phyloP scores from a whole-genome alignment of 2,113 vertebrate genomes.

The Sinocyclocheilus rhinocerous region DNA sequence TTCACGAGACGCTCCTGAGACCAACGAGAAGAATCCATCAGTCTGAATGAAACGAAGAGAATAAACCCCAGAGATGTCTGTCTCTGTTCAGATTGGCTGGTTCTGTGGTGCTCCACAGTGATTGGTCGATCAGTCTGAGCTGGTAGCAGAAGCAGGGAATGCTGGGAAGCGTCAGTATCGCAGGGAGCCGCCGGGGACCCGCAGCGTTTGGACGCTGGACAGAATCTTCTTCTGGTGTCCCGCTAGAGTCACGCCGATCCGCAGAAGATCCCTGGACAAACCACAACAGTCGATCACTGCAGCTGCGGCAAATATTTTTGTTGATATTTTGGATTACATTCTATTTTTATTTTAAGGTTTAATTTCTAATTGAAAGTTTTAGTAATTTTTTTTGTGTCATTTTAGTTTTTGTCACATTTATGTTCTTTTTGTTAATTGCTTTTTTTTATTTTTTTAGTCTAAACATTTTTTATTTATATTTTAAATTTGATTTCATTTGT shows the following conservation, averaged over 20 bases:
- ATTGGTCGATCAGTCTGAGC: slow-evolving; percentile 14
- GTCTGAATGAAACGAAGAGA: background rate
- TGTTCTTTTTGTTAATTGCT: no score
- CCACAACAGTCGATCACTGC: no score
- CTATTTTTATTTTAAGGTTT: no score
- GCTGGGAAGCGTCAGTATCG: slow-evolving; percentile 66
- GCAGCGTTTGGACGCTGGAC: slow-evolving; percentile 91
- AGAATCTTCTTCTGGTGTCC: slow-evolving; percentile 98
- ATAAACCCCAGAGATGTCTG: background rate
- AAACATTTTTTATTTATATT: no score
- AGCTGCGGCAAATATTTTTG: no score
- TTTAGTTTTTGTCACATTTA: no score
- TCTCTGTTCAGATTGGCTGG: background rate
- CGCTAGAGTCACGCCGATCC: slow-evolving; percentile 94
- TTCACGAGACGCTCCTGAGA: background rate
- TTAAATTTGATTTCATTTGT: no score
- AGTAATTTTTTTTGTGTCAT: no score
- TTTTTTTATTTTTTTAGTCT: no score
- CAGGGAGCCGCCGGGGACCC: slow-evolving; percentile 76
- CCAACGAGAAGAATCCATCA: background rate
- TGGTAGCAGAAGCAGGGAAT: slow-evolving; percentile 23
- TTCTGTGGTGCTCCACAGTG: background rate
- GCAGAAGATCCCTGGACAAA: slow-evolving; percentile 86
- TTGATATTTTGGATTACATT: no score
- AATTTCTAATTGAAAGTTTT: no score